Percentiles rank a stretch among this genome's conserved stretches.
phyloP scores from a whole-genome alignment of 2,888 invertebrate species.

The Eucera pruinosa region DNA sequence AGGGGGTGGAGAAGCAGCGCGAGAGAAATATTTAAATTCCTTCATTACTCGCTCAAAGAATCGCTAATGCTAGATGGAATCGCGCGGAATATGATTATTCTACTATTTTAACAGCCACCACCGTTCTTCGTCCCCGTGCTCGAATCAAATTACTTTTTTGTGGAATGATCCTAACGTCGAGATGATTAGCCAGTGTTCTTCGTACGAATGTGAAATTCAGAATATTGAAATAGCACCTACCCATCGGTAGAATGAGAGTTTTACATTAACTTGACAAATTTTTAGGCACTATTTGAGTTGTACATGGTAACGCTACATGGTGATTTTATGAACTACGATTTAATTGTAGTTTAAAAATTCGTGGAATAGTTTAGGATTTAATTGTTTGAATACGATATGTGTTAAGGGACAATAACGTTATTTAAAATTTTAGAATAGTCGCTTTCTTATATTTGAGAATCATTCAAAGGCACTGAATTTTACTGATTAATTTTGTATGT shows the following conservation, averaged over 20 bases:
- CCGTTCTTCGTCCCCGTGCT: not conserved
- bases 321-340: too few species aligned
- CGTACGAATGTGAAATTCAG: constrained; percentile 7
- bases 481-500: too few species aligned
- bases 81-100: constrained; percentile 78
- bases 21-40: constrained; percentile 81
- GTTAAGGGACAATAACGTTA: too few species aligned
- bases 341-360: too few species aligned
- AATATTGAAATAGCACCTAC: not conserved
- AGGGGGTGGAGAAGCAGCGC: constrained; percentile 37
- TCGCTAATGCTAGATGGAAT: constrained; percentile 78
- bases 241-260: not conserved
- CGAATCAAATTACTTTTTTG: constrained; percentile 45
- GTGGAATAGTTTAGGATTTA: too few species aligned
- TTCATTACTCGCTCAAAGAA: constrained; percentile 80
- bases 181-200: constrained; percentile 23
- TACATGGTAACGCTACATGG: too few species aligned
- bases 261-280: not conserved
- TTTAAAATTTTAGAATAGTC: too few species aligned
- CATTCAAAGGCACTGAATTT: too few species aligned
- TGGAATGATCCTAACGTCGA: not conserved
- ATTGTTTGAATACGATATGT: too few species aligned
- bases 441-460: too few species aligned
- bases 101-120: constrained; percentile 73
- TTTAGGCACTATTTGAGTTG: too few species aligned